phyloP scores from a whole-genome alignment of 2,888 invertebrate species.

The Drosophila atripex region DNA sequence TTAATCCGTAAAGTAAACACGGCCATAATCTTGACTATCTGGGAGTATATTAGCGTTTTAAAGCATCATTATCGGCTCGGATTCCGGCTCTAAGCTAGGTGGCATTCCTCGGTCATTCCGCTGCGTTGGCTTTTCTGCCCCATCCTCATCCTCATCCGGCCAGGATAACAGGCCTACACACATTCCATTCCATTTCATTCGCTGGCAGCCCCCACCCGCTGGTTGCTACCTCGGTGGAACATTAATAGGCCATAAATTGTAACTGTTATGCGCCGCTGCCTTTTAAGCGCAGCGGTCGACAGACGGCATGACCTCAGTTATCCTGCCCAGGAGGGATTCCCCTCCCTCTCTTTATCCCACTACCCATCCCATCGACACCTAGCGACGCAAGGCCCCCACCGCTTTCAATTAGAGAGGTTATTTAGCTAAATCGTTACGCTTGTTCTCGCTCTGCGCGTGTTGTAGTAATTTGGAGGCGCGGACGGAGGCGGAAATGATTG shows the following conservation, averaged over 20 bases:
- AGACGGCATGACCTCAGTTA: conserved; percentile 62
- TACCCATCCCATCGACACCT: not conserved
- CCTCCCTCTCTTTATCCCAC: too few species aligned
- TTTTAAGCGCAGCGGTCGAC: conserved; percentile 74
- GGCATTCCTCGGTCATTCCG: conserved; percentile 50
- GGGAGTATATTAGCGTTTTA: conserved; percentile 50
- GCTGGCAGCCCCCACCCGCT: conserved; percentile 29
- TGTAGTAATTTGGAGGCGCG: conserved; percentile 57
- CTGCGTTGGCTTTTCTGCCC: conserved; percentile 19
- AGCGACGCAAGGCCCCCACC: conserved; percentile 37
- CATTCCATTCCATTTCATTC: conserved; percentile 15
- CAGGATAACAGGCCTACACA: conserved; percentile 16
- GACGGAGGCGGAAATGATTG: conserved; percentile 75
- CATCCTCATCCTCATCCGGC: too few species aligned
- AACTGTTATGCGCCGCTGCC: conserved; percentile 77
- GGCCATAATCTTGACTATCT: conserved; percentile 58
- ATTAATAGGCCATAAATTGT: conserved; percentile 80
- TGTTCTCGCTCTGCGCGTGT: conserved; percentile 51
- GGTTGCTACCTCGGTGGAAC: conserved; percentile 60
- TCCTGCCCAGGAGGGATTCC: conserved; percentile 8
- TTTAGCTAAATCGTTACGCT: conserved; percentile 76
- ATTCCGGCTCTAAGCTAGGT: conserved; percentile 31
- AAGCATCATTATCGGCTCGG: conserved; percentile 44
- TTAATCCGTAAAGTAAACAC: conserved; percentile 65
- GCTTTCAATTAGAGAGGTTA: conserved; percentile 77